Evolutionary conservation across 1,140 invertebrate species (phyloP), one percentile per base, ranked within the genome.

Genomic region (Ostrea denselamellosa): DNA sequence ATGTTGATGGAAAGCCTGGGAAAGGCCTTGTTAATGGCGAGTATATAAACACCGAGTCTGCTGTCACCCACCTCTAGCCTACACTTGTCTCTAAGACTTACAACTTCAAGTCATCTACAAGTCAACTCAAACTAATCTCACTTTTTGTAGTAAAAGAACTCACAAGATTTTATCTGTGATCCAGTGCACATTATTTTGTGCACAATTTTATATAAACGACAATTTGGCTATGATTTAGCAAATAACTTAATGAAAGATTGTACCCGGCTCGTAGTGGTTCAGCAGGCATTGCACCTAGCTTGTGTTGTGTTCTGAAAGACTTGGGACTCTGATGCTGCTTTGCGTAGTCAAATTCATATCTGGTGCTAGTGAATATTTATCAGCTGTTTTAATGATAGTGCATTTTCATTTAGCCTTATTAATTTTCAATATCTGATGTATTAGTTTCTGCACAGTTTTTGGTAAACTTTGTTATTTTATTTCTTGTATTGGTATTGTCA

Each of bases 51-150:
- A 28, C 25, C 22, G 68, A 77, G 68, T 77, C 68, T 77, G 68
- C 68, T 77, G 68, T 77, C 22, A 77, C 68, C 68, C 68, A 77
- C 68, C 68, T 77, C 68, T 77, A 77, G 68, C 68, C 68, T 25
- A 62, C 56, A 77, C 22, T 71, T 77, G 68, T 77, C 68, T 77
- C 68, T 77, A 25, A 77, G 58, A 77, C 25, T 77, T 77, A 77
- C 68, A 77, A 77, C 68, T 77, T 77, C 68, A 77, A 77, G 68
- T 77, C 68, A 77, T 77, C 68, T 77, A 77, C 28, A 77, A 77
- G 22, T 77, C 68, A 77, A 77, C 68, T 62, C 25, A 77, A 77
- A 77, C 28, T 77, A 77, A 77, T 77, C 28, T 17, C 68, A 77
- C 68, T 77, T 25, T 68, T 10, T 68, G 22, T 25, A 34, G 68